A percentile compares a stretch with the other conserved stretches of the same genome.
Conservation (phyloP, 2,113 vertebrate genomes). For the Nipponia nippon region DNA sequence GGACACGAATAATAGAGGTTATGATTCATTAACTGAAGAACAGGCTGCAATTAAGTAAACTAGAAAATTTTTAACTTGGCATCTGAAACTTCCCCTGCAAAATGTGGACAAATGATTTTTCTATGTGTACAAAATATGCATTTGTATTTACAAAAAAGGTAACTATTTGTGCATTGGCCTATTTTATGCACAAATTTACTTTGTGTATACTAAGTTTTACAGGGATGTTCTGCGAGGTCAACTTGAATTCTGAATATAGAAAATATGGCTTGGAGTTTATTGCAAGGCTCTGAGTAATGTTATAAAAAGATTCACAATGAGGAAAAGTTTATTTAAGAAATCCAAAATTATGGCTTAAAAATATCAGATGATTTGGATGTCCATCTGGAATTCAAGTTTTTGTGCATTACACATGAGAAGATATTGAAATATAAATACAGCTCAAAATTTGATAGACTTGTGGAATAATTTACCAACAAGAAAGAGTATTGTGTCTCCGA, state of each 20-base stretch:
- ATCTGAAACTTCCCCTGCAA: background rate
- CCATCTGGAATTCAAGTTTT: conserved; percentile 37
- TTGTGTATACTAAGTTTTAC: background rate
- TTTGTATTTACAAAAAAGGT: background rate
- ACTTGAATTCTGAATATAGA: background rate
- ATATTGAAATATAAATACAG: conserved; percentile 20
- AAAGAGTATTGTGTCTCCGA: conserved; percentile 38
- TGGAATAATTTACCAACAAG: conserved; percentile 45
- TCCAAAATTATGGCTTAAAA: conserved; percentile 31
- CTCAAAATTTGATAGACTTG: conserved; percentile 5
- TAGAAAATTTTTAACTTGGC: background rate
- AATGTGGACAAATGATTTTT: background rate
- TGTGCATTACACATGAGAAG: conserved; percentile 1
- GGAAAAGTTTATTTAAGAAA: conserved; percentile 43
- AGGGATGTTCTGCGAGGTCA: background rate
- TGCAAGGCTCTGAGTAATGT: background rate
- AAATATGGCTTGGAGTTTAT: background rate
- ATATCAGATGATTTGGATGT: conserved; percentile 34
- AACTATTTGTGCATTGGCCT: background rate
- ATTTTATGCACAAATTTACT: background rate
- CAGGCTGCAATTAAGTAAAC: background rate
- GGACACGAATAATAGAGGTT: background rate
- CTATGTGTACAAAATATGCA: background rate
- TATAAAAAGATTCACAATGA: background rate
- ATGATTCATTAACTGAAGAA: background rate